These are phyloP conservation scores for Chironomus riparius DNA, from an alignment of 2,888 invertebrate genomes.

Conservation along the genomic window DNA sequence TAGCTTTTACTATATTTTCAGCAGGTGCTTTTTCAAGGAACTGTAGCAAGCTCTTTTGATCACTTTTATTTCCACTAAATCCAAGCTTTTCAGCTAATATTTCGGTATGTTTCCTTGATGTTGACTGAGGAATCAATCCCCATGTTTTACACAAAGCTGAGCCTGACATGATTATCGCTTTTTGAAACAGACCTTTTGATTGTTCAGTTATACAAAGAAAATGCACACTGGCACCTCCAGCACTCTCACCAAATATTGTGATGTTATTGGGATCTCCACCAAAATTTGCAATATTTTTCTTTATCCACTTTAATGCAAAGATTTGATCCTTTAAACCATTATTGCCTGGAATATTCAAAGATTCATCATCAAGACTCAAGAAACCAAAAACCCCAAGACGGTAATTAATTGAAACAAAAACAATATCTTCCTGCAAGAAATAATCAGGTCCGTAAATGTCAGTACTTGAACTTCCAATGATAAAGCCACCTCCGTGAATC, in stretches of 20 bases:
- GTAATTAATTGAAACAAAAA: constrained; percentile 14
- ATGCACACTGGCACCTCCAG: constrained; percentile 45
- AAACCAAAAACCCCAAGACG: constrained; percentile 14
- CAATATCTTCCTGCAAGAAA: not conserved
- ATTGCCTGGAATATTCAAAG: constrained; percentile 2
- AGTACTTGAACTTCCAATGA: not conserved
- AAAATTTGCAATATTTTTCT: constrained; percentile 12
- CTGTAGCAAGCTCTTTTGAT: constrained; percentile 38
- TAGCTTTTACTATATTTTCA: not conserved
- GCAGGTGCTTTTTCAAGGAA: constrained; percentile 35
- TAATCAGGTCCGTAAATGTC: constrained; percentile 14
- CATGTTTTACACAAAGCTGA: constrained; percentile 35
- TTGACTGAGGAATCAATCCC: constrained; percentile 34
- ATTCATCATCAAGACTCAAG: not conserved
- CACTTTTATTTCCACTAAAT: constrained; percentile 35
- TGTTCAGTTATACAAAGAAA: constrained; percentile 45
- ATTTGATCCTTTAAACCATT: constrained; percentile 16
- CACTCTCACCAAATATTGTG: constrained; percentile 30
- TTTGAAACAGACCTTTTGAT: constrained; percentile 40
- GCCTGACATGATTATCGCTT: constrained; percentile 40
- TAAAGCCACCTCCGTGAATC: constrained; percentile 14
- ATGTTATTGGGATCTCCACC: constrained; percentile 9
- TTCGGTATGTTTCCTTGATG: constrained; percentile 34
- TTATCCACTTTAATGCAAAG: constrained; percentile 15
- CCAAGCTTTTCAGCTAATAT: constrained; percentile 39